These are phyloP conservation scores for Epistrophe eligans DNA, from an alignment of 2,888 invertebrate species.

Conservation along the genomic window DNA sequence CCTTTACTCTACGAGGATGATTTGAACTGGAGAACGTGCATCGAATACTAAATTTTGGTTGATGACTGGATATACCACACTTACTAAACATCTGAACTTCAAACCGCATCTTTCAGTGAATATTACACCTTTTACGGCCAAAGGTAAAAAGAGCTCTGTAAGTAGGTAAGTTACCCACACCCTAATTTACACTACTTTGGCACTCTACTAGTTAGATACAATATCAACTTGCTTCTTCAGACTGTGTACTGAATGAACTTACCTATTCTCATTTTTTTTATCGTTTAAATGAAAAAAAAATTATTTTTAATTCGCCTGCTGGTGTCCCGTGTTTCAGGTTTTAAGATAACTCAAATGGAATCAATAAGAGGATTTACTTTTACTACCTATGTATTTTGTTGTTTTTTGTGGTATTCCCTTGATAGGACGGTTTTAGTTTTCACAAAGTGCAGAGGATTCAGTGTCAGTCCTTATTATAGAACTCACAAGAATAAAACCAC, in stretches of 20 bases:
- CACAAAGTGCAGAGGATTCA: neutral
- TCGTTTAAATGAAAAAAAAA: constrained; percentile 57
- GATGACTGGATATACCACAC: constrained; percentile 15
- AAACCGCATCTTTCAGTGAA: constrained; percentile 6
- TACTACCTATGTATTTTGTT: neutral
- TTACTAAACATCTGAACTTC: neutral
- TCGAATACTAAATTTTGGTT: constrained; percentile 56
- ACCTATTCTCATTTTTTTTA: constrained; percentile 10
- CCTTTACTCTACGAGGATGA: constrained; percentile 1
- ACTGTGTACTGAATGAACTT: neutral
- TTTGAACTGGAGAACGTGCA: constrained; percentile 69
- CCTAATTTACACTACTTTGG: neutral
- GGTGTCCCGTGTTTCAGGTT: constrained; percentile 49
- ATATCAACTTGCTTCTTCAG: constrained; percentile 46
- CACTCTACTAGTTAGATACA: constrained; percentile 19
- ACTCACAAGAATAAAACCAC: constrained; percentile 41
- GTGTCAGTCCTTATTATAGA: constrained; percentile 50
- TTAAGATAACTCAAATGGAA: constrained; percentile 68
- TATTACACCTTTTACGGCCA: constrained; percentile 1
- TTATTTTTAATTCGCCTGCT: constrained; percentile 40
- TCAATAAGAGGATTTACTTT: constrained; percentile 56
- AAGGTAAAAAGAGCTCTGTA: neutral
- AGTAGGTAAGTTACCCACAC: neutral
- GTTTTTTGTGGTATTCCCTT: neutral
- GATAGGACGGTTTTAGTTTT: constrained; percentile 11